Conservation (phyloP, 2,797 vertebrate genomes). For the Nannoperca australis region DNA sequence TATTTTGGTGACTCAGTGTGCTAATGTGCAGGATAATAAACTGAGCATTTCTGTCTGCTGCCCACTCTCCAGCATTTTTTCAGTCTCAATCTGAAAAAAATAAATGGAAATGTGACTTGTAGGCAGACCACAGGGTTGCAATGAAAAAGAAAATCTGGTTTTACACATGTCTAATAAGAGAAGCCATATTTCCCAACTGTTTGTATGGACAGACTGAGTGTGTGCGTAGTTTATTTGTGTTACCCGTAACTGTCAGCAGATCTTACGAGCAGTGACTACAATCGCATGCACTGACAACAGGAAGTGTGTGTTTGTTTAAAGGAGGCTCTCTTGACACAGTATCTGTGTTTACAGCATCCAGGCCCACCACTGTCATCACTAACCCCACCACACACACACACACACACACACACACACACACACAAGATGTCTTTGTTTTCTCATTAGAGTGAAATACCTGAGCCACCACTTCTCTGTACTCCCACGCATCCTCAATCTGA, state of each 20-base stretch:
- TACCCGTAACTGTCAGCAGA: constrained; percentile 66
- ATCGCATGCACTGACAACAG: constrained; percentile 73
- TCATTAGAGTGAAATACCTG: constrained; percentile 61
- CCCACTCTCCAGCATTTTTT: constrained; percentile 13
- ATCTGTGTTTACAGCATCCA: constrained; percentile 83
- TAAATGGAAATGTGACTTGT: constrained; percentile 12
- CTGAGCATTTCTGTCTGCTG: constrained; percentile 10
- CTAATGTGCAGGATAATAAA: constrained; percentile 49
- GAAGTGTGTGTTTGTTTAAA: constrained; percentile 86
- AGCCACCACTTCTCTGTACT: constrained; percentile 9
- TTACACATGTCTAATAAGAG: constrained; percentile 13
- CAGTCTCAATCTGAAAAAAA: constrained; percentile 8
- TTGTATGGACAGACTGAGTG: constrained; percentile 52
- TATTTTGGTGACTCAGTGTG: constrained; percentile 40
- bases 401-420: constrained; percentile 33
- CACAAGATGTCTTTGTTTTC: constrained; percentile 34
- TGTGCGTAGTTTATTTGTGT: constrained; percentile 63
- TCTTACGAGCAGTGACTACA: constrained; percentile 69
- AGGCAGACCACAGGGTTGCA: not conserved
- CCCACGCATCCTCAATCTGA: constrained; percentile 13
- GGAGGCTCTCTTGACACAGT: constrained; percentile 76
- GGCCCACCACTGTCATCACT: constrained; percentile 59
- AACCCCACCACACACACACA: constrained; percentile 17
- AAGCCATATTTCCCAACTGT: constrained; percentile 39
- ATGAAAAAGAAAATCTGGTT: not conserved